Evolutionary conservation across 2,113 vertebrate species (phyloP), one percentile per base, ranked within the genome.

Genomic region (Mustela nigripes): DNA sequence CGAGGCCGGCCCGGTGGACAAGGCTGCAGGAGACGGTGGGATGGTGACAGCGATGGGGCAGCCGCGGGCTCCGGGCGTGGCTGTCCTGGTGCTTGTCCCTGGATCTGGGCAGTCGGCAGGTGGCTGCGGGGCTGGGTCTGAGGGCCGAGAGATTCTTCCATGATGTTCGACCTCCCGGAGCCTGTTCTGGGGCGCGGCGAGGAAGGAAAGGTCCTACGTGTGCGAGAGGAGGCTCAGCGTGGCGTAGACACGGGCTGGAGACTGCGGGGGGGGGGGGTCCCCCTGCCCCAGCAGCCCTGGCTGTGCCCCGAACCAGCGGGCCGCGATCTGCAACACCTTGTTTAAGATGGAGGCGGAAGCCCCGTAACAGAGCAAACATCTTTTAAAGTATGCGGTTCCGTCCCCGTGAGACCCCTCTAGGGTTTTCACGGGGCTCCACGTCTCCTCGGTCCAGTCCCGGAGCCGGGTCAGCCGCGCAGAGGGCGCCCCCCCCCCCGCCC

Each of bases 61-160:
- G 53, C 26, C 24, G 1, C 19, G 3, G 39, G 5, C 39, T 60
- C 4, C 0, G 7, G 10, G 12, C 2, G 9, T 0, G 1, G 22
- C 71, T 1, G 36, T 24, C 4, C 9, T 19, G 19, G 7, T 11
- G 33, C 33, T 10, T 7, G n/a, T 4, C 56, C 28, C 28, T 14
- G n/a, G 21, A 9, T 22, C 62, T 58, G 71, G 53, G n/a, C 7
- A 11, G 74, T 7, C 0, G 4, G 58, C 65, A 9, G 88, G 28
- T 4, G 11, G 56, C 18, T 0, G 1, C 39, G 18, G 24, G 24
- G 18, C 6, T 9, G 12, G 45, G 48, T 45, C 18, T 18, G 33
- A 3, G 80, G 83, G 88, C 7, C 26, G 4, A 8, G 33, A 19
- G 16, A 24, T 33, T 78, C 21, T 39, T 28, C 91, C 21, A 31